phyloP scores from a whole-genome alignment of 2,888 invertebrate genomes.

The Prenolepis imparis region DNA sequence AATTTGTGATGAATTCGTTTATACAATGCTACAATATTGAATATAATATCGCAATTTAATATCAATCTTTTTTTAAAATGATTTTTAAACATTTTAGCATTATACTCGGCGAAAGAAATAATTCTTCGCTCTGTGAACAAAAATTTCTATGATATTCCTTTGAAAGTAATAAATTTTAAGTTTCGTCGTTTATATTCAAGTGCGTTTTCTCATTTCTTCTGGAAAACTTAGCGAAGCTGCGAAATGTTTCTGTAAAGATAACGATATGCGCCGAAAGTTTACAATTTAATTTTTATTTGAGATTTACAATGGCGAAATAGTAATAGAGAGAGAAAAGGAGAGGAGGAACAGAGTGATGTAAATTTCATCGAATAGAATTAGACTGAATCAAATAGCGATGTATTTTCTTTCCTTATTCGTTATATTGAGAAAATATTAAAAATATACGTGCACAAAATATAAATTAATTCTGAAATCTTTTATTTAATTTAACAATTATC shows the following conservation, averaged over 20 bases:
- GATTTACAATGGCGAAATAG: neutral
- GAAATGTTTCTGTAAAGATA: constrained; percentile 16
- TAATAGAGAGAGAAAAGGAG: neutral
- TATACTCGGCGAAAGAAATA: neutral
- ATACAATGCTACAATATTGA: neutral
- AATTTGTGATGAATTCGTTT: neutral
- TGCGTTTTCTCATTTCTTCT: constrained; percentile 1
- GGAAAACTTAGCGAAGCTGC: neutral
- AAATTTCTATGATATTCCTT: constrained; percentile 20
- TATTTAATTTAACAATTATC: neutral
- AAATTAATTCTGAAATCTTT: neutral
- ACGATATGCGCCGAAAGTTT: constrained; percentile 12
- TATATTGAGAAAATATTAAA: neutral
- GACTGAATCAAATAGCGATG: neutral
- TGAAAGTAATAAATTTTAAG: constrained; percentile 41
- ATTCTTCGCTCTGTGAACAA: constrained; percentile 8
- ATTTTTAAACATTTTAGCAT: neutral
- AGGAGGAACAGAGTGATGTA: neutral
- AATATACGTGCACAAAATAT: neutral
- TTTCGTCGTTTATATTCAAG: constrained; percentile 27
- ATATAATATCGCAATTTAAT: neutral
- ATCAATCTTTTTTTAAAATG: neutral
- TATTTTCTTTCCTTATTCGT: neutral
- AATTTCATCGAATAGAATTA: constrained; percentile 9
- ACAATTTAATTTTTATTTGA: constrained; percentile 27